Percentiles rank a stretch among this genome's conserved stretches.
phyloP scores from a whole-genome alignment of 2,113 vertebrate genomes.

The Cnemophilus loriae region DNA sequence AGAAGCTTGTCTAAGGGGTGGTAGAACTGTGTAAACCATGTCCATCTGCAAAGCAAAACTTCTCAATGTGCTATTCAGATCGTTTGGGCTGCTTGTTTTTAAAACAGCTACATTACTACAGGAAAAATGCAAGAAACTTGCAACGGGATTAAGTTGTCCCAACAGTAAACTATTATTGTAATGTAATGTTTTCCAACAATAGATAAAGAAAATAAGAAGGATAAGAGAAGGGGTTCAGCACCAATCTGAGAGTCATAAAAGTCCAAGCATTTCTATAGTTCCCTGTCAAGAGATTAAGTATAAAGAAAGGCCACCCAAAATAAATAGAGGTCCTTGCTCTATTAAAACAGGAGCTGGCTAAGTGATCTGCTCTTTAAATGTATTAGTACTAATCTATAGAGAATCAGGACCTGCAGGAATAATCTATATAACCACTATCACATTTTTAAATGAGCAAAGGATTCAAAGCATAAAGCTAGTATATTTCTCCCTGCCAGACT shows the following conservation, averaged over 20 bases:
- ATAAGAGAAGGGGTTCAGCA: neutral
- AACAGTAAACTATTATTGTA: neutral
- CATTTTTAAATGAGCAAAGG: neutral
- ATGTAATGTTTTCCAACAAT: neutral
- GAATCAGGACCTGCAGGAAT: neutral
- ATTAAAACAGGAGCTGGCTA: neutral
- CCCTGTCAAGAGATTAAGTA: neutral
- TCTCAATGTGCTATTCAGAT: neutral
- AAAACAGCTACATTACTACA: neutral
- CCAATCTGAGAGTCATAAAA: neutral
- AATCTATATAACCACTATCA: neutral
- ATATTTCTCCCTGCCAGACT: neutral
- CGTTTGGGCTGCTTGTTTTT: neutral
- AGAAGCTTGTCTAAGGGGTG: neutral
- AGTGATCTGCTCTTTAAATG: neutral
- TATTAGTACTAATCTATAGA: neutral
- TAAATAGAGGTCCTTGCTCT: neutral
- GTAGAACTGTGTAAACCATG: neutral
- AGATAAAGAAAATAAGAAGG: neutral
- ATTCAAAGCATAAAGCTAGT: neutral
- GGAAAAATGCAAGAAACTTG: neutral
- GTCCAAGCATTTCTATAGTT: neutral
- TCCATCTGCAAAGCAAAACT: neutral
- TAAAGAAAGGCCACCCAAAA: neutral
- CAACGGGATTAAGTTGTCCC: neutral